phyloP scores from a whole-genome alignment of 2,797 vertebrate species.

The Emydoidea blandingii region DNA sequence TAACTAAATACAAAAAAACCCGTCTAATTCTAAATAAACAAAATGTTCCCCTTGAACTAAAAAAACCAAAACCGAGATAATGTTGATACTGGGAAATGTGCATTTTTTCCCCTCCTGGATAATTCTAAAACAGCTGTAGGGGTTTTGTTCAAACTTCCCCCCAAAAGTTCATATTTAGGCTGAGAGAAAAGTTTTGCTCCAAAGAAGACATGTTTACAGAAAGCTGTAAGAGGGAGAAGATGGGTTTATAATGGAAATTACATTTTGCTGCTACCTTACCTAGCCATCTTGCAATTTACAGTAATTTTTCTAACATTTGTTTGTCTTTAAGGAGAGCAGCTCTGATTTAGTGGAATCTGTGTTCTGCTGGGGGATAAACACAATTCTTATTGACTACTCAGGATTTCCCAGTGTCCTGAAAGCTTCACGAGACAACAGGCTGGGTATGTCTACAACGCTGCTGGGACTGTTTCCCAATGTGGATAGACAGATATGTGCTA shows the following conservation, averaged over 20 bases:
- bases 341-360: conserved; percentile 38
- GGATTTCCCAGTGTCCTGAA: conserved; percentile 41
- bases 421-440: background rate
- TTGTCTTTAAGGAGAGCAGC: conserved; percentile 53
- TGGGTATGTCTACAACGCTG: background rate
- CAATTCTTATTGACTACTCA: conserved; percentile 23
- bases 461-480: background rate
- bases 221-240: conserved; percentile 45
- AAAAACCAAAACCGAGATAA: conserved; percentile 44
- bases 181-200: conserved; percentile 69
- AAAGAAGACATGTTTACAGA: conserved; percentile 62
- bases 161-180: conserved; percentile 69
- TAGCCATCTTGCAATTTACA: conserved; percentile 46
- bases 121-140: conserved; percentile 74
- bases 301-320: conserved; percentile 52
- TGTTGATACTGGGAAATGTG: conserved; percentile 72
- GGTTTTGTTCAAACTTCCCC: conserved; percentile 62
- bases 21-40: conserved; percentile 62
- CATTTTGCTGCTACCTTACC: conserved; percentile 52
- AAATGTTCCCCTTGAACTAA: conserved; percentile 67
- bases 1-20: conserved; percentile 62
- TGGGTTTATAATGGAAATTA: conserved; percentile 62
- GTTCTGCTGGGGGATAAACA: conserved; percentile 65
- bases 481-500: background rate
- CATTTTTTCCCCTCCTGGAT: conserved; percentile 60